Base-by-base conservation (phyloP, 2,888 invertebrate genomes). In the Metellina segmentata region DNA sequence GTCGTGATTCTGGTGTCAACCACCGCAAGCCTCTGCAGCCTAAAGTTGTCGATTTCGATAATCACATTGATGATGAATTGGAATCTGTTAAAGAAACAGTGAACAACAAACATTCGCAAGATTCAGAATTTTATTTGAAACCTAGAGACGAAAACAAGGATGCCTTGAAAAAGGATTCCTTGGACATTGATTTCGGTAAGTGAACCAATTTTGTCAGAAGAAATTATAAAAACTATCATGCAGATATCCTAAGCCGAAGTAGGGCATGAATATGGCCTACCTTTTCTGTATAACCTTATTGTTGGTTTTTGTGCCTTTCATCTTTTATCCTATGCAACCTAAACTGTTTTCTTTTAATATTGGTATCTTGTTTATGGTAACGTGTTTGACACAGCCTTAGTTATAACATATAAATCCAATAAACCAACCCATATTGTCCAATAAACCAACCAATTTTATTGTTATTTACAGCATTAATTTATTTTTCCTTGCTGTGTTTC, bases 31-130 rank as follows among this genome's bases (percentile, higher is more conserved):
- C 90, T 7, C 13, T 90, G 11, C 79, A 87, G 11, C 90, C 92
- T 6, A 92, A 92, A 72, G 74, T 90, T n/a, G 86, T 87, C 6
- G 81, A 89, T 74, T 85, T 89, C 85, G 91, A 92, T 52, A 81
- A 48, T n/a, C 19, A 75, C 7, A 51, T 52, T 52, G 85, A 75
- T 8, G 81, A 81, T 34, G 52, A 20, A 5, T 20, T 9, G 7
- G 71, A 20, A 49, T 51, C 20, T 2, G 48, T 75, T 16, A 11
- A 16, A 20, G 34, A 34, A 34, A 49, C 34, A 20, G 9, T 19
- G 19, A n/a, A 4, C 34, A 13, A 6, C 48, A 78, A 52, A 11
- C 52, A 51, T 20, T 20, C 61, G 11, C 20, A 74, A 11, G 72
- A 81, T 53, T 20, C 88, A 9, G 88, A 69, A 48, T 79, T 79